These are phyloP conservation scores for Leucoraja ocellata DNA, from an alignment of 2,797 vertebrate species.

Conservation along the genomic window DNA sequence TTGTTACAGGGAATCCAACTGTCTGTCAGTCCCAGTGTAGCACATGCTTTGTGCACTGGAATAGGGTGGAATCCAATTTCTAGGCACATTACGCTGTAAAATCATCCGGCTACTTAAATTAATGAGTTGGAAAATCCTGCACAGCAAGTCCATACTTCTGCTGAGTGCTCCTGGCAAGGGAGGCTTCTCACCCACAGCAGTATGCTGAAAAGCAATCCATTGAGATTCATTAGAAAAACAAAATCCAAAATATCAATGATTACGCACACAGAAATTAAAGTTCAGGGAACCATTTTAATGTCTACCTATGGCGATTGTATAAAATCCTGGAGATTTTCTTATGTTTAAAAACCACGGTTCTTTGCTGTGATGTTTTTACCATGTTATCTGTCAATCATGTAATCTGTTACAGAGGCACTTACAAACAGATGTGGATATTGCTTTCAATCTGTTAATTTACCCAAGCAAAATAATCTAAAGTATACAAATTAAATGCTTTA, in stretches of 20 bases:
- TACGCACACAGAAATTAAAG: not conserved
- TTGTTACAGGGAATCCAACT: too few species aligned
- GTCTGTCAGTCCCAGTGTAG: too few species aligned
- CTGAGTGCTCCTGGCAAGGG: not conserved
- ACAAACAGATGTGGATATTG: not conserved
- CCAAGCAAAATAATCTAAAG: conserved; percentile 15
- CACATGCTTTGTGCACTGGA: too few species aligned
- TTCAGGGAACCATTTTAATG: not conserved
- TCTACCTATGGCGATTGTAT: not conserved
- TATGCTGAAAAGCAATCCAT: not conserved
- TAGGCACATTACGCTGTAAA: not conserved
- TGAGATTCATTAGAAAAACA: not conserved
- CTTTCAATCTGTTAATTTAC: conserved; percentile 29
- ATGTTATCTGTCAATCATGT: not conserved
- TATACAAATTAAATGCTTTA: conserved; percentile 36
- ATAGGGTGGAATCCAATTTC: too few species aligned
- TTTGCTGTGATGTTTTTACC: conserved; percentile 23
- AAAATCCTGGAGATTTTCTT: not conserved
- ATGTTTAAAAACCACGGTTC: not conserved
- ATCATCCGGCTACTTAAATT: not conserved
- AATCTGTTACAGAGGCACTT: conserved; percentile 15
- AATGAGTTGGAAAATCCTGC: not conserved
- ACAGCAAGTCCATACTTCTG: not conserved
- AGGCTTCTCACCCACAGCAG: not conserved
- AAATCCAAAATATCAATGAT: not conserved